A percentile compares a stretch with the other conserved stretches of the same genome.
Conservation (phyloP, 2,113 vertebrate genomes). For the Solea senegalensis region DNA sequence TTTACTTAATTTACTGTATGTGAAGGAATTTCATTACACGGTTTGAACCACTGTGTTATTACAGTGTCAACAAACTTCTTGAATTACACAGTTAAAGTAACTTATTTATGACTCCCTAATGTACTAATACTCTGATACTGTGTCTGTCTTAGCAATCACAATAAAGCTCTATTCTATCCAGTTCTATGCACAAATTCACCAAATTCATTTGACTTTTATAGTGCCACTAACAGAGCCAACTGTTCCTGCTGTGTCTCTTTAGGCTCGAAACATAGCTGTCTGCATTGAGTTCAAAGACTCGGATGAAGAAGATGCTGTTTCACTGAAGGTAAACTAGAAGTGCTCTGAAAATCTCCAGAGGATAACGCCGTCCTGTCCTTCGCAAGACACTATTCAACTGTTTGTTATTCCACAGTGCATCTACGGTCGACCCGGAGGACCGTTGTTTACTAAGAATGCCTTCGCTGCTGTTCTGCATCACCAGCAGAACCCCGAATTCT, state of each 20-base stretch:
- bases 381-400: neutral
- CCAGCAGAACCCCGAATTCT: conserved; percentile 98
- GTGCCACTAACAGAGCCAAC: conserved; percentile 7
- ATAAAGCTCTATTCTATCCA: too few relatives aligned
- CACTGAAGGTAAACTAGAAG: conserved; percentile 87
- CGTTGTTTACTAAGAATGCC: conserved; percentile 89
- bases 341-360: neutral
- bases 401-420: conserved; percentile 85
- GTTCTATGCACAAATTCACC: too few relatives aligned
- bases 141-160: too few relatives aligned
- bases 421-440: conserved; percentile 93
- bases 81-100: too few relatives aligned
- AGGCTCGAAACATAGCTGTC: conserved; percentile 97
- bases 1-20: too few relatives aligned
- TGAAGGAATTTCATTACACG: too few relatives aligned
- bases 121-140: too few relatives aligned
- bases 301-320: conserved; percentile 92
- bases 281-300: conserved; percentile 97
- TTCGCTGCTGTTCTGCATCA: conserved; percentile 94
- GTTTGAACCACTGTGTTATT: too few relatives aligned
- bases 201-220: too few relatives aligned
- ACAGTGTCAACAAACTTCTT: too few relatives aligned
- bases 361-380: neutral
- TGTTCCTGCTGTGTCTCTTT: conserved; percentile 39
- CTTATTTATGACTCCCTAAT: too few relatives aligned